Conservation (phyloP, 2,888 invertebrate genomes). For the Augiades crinisus region DNA sequence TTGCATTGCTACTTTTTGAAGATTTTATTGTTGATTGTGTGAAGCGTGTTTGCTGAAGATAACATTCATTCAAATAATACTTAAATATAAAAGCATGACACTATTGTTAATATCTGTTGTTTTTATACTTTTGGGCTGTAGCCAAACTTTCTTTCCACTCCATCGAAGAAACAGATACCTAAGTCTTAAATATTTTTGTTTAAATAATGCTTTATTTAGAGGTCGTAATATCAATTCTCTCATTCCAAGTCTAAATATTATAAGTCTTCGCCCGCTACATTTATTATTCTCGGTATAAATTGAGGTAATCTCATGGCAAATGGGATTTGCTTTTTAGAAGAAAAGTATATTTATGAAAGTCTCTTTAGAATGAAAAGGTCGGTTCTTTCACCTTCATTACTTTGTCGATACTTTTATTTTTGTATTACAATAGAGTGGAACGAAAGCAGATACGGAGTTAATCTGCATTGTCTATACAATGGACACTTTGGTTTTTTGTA, state of each 20-base stretch:
- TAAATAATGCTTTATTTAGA: conserved; percentile 14
- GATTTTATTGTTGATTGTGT: too few relatives aligned
- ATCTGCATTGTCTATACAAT: not conserved
- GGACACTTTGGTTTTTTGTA: not conserved
- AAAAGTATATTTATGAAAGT: conserved; percentile 1
- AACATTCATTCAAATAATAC: too few relatives aligned
- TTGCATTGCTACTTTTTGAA: too few relatives aligned
- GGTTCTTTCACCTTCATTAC: not conserved
- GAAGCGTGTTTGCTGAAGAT: too few relatives aligned
- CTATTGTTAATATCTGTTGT: not conserved
- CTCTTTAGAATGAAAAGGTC: not conserved
- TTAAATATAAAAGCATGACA: too few relatives aligned
- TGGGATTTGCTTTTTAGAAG: conserved; percentile 6
- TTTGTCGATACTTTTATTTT: not conserved
- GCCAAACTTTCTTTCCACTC: conserved; percentile 1
- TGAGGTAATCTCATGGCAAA: conserved; percentile 6
- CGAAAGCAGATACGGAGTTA: not conserved
- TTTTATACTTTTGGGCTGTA: not conserved
- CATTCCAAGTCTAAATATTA: conserved; percentile 12
- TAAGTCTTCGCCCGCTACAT: conserved; percentile 8
- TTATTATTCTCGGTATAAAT: conserved; percentile 13
- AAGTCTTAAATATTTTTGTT: not conserved
- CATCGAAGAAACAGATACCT: not conserved
- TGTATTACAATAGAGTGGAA: not conserved
- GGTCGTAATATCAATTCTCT: conserved; percentile 10